These are phyloP conservation scores for Calyptomena viridis DNA, from an alignment of 2,113 vertebrate genomes.

Conservation along the genomic window DNA sequence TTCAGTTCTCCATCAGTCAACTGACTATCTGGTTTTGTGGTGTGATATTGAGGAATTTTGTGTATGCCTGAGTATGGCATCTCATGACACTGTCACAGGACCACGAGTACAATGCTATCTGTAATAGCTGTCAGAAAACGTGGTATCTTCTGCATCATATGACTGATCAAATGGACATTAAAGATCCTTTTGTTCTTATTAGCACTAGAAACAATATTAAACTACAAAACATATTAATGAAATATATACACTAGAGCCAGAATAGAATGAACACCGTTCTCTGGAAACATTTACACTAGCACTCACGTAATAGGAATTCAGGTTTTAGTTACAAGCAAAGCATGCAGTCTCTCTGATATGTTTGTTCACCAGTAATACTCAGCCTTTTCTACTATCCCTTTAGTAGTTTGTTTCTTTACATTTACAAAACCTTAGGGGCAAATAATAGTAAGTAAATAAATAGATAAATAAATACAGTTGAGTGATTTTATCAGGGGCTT, in stretches of 20 bases:
- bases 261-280: neutral
- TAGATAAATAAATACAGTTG: neutral
- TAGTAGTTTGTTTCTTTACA: neutral
- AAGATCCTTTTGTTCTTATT: accelerated
- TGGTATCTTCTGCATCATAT: accelerated
- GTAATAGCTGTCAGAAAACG: neutral
- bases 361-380: neutral
- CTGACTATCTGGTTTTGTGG: neutral
- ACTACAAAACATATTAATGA: neutral
- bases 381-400: neutral
- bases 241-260: neutral
- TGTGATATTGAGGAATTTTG: neutral
- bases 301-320: neutral
- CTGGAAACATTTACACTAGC: neutral
- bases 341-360: accelerated
- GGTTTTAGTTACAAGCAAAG: neutral
- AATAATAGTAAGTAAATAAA: neutral
- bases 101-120: neutral
- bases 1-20: neutral
- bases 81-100: neutral
- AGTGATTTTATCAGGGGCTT: neutral
- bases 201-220: neutral
- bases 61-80: neutral
- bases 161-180: neutral
- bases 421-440: neutral